Conservation (phyloP, 2,113 vertebrate species). For the Gymnobelideus leadbeateri region DNA sequence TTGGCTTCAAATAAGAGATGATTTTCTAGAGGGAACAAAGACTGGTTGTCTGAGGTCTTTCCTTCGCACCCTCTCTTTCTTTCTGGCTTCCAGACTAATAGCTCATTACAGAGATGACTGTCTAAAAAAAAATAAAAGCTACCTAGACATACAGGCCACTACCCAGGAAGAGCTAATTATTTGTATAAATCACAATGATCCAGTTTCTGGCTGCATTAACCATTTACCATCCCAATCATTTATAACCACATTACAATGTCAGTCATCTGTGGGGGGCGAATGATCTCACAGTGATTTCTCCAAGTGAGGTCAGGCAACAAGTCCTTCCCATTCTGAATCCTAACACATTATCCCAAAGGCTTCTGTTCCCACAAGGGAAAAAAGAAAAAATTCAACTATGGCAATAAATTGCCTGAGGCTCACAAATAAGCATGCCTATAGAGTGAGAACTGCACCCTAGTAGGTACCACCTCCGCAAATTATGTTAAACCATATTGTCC, state of each 20-base stretch:
- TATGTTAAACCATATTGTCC: constrained; percentile 1
- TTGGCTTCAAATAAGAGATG: constrained; percentile 60
- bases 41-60: constrained; percentile 35
- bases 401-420: constrained; percentile 26
- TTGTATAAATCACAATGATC: constrained; percentile 56
- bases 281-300: neutral
- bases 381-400: constrained; percentile 24
- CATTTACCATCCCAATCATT: constrained; percentile 32
- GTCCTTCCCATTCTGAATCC: neutral
- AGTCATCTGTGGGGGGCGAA: neutral
- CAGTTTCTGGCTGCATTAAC: constrained; percentile 28
- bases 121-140: constrained; percentile 75
- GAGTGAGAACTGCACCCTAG: neutral
- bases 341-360: neutral
- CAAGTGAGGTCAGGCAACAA: constrained; percentile 22
- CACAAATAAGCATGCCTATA: constrained; percentile 41
- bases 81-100: constrained; percentile 73
- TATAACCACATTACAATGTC: neutral
- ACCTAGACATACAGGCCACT: constrained; percentile 70
- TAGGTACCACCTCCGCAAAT: constrained; percentile 34
- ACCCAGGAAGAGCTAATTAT: constrained; percentile 70
- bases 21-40: constrained; percentile 56
- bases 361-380: constrained; percentile 20
- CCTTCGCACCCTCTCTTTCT: constrained; percentile 62
- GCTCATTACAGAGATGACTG: constrained; percentile 77